Percentiles rank a stretch among this genome's conserved stretches.
phyloP scores from a whole-genome alignment of 2,113 vertebrate species.

The Chaetura pelagica region DNA sequence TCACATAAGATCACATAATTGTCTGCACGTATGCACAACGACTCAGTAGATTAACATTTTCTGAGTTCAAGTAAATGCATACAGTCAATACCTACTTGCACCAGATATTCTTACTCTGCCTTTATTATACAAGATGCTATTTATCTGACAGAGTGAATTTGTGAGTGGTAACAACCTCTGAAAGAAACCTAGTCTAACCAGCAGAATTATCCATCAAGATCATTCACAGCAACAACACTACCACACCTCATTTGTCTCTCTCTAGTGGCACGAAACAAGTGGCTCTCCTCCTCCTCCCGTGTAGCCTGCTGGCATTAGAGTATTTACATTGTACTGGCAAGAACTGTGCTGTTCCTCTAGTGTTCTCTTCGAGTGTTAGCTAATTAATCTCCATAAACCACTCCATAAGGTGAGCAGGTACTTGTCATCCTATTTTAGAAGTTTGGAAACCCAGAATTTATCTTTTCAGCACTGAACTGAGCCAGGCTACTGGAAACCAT shows the following conservation, averaged over 20 bases:
- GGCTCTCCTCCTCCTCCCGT: background rate
- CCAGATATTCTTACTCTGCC: background rate
- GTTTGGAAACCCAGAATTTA: background rate
- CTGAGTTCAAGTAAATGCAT: background rate
- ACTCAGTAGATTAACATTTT: background rate
- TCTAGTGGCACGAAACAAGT: background rate
- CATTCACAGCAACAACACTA: background rate
- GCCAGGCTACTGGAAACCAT: background rate
- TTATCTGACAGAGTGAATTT: background rate
- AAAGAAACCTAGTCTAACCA: background rate
- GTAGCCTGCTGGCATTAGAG: background rate
- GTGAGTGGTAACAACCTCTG: background rate
- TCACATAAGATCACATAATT: background rate
- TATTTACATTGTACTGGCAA: background rate
- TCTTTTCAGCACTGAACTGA: background rate
- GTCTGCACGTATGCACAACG: background rate
- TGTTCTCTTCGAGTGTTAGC: background rate
- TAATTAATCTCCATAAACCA: background rate
- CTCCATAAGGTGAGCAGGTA: background rate
- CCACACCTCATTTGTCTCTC: background rate
- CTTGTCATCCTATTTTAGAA: background rate
- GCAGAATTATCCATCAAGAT: background rate
- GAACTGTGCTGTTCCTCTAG: background rate
- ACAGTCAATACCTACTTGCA: background rate
- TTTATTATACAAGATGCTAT: background rate